A percentile compares a stretch with the other conserved stretches of the same genome.
phyloP scores from a whole-genome alignment of 2,113 vertebrate genomes.

The Saguinus imperator region DNA sequence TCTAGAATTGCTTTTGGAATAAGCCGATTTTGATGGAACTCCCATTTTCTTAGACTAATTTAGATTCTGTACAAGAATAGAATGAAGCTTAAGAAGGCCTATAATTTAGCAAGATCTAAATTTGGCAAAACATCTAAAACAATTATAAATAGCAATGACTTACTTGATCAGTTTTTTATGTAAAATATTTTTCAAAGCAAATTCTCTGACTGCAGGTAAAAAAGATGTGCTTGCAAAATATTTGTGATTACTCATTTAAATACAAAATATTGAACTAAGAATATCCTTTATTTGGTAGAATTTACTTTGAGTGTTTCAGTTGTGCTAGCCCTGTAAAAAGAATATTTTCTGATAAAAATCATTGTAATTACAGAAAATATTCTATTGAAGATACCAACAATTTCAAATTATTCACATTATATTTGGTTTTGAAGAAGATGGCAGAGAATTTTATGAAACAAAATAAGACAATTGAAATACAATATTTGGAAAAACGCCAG shows the following conservation, averaged over 20 bases:
- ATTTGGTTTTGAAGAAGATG: slow-evolving; percentile 35
- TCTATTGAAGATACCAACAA: background rate
- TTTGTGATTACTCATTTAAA: background rate
- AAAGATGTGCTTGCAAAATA: background rate
- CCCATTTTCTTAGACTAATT: background rate
- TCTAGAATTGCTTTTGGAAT: background rate
- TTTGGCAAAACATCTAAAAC: slow-evolving; percentile 15
- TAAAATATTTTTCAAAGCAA: slow-evolving; percentile 14
- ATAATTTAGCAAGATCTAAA: slow-evolving; percentile 24
- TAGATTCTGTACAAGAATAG: slow-evolving; percentile 16
- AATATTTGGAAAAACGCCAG: background rate
- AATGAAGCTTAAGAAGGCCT: background rate
- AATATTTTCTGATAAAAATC: background rate
- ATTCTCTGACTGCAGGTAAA: slow-evolving; percentile 8
- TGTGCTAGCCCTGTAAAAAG: background rate
- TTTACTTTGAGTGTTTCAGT: background rate
- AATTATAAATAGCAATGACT: background rate
- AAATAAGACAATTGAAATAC: background rate
- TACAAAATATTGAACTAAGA: background rate
- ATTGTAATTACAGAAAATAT: background rate
- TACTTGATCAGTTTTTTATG: background rate
- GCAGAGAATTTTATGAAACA: background rate
- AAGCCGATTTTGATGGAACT: slow-evolving; percentile 1
- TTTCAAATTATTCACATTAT: background rate
- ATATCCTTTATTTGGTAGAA: background rate